These are phyloP conservation scores for Latrodectus hesperus DNA, from an alignment of 2,888 invertebrate species.

Conservation along the genomic window DNA sequence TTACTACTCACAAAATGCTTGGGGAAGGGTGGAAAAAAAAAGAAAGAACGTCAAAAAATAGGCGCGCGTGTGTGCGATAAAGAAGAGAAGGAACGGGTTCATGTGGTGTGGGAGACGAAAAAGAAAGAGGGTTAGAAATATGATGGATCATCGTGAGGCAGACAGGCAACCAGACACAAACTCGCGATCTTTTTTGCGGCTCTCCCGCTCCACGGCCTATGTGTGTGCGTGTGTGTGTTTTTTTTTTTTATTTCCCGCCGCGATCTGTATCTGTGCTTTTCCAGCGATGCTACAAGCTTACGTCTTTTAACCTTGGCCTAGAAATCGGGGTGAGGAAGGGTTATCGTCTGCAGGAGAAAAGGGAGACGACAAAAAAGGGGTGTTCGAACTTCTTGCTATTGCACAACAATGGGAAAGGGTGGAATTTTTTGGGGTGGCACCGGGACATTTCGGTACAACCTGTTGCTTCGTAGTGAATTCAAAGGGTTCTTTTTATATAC, in stretches of 20 bases:
- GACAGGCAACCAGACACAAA: constrained; percentile 61
- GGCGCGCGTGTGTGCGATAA: constrained; percentile 33
- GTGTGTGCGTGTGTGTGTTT: not conserved
- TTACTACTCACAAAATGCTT: constrained; percentile 8
- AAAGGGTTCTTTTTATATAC: not conserved
- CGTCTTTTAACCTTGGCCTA: constrained; percentile 64
- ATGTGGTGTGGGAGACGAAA: constrained; percentile 34
- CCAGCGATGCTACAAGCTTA: constrained; percentile 17
- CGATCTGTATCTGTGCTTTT: constrained; percentile 47
- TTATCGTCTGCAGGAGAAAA: constrained; percentile 77
- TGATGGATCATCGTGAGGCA: constrained; percentile 62
- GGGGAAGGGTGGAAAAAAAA: not conserved
- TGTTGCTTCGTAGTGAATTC: constrained; percentile 5
- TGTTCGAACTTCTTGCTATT: constrained; percentile 39
- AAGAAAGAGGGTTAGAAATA: constrained; percentile 28
- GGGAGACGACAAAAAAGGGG: constrained; percentile 31
- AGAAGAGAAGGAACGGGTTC: constrained; percentile 8
- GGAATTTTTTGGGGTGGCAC: constrained; percentile 10
- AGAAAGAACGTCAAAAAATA: constrained; percentile 1
- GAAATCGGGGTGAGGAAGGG: constrained; percentile 50
- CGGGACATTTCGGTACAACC: constrained; percentile 9
- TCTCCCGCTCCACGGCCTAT: not conserved
- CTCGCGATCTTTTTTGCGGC: constrained; percentile 26
- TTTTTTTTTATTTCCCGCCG: not conserved
- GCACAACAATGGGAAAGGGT: constrained; percentile 41